These are phyloP conservation scores for Nowickia ferox DNA, from an alignment of 2,888 invertebrate genomes.

Conservation along the genomic window DNA sequence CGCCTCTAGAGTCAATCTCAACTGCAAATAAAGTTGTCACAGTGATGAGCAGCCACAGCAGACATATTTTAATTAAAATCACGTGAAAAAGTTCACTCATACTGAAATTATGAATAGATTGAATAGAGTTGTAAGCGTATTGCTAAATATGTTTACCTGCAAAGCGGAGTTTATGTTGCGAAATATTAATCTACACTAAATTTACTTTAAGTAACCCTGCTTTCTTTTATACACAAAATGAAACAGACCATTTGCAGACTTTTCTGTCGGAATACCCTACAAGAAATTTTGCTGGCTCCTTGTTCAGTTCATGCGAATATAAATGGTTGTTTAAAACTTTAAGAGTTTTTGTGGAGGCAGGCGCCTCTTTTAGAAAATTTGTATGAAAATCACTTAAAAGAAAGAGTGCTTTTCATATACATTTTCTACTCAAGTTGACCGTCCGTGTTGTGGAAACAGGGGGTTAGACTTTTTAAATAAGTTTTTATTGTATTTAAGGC, in stretches of 20 bases:
- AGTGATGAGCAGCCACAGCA: slow-evolving; percentile 43
- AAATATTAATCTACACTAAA: slow-evolving; percentile 63
- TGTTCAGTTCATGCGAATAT: not conserved
- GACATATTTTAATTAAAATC: slow-evolving; percentile 31
- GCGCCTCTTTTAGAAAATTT: too few relatives aligned
- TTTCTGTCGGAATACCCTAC: slow-evolving; percentile 53
- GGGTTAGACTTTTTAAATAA: not conserved
- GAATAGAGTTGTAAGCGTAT: not conserved
- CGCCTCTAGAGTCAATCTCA: not conserved
- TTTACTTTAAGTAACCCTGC: slow-evolving; percentile 46
- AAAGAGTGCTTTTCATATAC: too few relatives aligned
- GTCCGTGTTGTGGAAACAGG: too few relatives aligned
- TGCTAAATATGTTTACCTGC: slow-evolving; percentile 25
- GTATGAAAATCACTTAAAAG: too few relatives aligned
- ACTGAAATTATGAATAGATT: slow-evolving; percentile 9
- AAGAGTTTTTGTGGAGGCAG: too few relatives aligned
- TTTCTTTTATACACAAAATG: slow-evolving; percentile 69
- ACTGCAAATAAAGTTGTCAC: not conserved
- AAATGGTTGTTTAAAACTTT: too few relatives aligned
- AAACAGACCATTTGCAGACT: slow-evolving; percentile 40
- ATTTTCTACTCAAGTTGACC: too few relatives aligned
- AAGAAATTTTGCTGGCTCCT: not conserved
- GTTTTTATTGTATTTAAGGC: not conserved
- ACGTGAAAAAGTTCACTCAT: slow-evolving; percentile 39
- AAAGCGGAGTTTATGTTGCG: slow-evolving; percentile 31